phyloP scores from a whole-genome alignment of 2,797 vertebrate species.

The Poecilia picta region DNA sequence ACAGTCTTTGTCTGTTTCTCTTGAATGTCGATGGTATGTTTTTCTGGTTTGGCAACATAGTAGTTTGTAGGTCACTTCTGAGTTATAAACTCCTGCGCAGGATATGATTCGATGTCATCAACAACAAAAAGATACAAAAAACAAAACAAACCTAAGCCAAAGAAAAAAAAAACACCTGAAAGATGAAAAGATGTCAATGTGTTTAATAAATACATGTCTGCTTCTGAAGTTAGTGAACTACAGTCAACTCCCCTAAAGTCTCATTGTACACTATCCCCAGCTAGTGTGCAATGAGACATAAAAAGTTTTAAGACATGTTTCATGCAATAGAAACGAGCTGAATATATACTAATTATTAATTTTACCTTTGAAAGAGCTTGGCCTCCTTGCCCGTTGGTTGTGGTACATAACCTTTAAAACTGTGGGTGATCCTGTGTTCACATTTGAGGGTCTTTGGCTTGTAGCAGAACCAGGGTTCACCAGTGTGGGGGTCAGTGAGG shows the following conservation, averaged over 20 bases:
- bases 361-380: constrained; percentile 86
- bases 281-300: too few species aligned
- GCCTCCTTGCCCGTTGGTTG: constrained; percentile 82
- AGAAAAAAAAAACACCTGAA: neutral
- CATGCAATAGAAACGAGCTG: neutral
- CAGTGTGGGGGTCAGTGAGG: neutral
- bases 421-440: neutral
- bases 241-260: too few species aligned
- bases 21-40: too few species aligned
- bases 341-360: neutral
- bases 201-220: neutral
- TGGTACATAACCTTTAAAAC: constrained; percentile 69
- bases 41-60: too few species aligned
- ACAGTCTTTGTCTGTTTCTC: too few species aligned
- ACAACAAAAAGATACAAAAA: too few species aligned
- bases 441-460: neutral
- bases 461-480: constrained; percentile 1
- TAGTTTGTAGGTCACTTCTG: too few species aligned
- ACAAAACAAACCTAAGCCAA: too few species aligned
- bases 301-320: too few species aligned
- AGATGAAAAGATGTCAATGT: neutral
- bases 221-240: too few species aligned
- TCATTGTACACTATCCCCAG: too few species aligned
- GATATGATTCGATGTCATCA: neutral
- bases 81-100: neutral